Base-by-base conservation (phyloP, 2,797 vertebrate species). In the Harpagifer antarcticus region DNA sequence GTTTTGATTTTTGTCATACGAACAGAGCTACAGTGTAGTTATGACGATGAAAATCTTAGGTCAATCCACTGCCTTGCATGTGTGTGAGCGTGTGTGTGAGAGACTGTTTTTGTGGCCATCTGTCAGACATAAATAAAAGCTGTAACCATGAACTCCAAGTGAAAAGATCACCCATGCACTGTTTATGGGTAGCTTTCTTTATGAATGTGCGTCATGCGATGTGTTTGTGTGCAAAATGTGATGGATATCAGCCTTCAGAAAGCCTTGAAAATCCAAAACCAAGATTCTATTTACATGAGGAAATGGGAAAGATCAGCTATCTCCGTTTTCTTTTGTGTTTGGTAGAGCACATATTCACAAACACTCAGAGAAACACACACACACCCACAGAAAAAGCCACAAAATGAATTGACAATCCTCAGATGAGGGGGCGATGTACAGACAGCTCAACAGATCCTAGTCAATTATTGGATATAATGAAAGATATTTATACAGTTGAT, bases 391-490 rank as follows among this genome's bases (percentile, higher is more conserved):
- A 73, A 75, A 81, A 60, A 48, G 54, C 17, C 47, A 33, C 44
- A 8, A 67, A 72, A 78, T 69, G 17, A 81, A 86, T 50, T 70
- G 64, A 73, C 53, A 83, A 69, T 75, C 63, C 61, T 47, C 62
- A 71, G 73, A 78, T 82, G 76, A 78, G 55, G 63, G 56, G 56
- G 48, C 0, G 27, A 77, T 58, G 57, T 72, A 68, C 66, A 62
- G 47, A 42, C 52, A 76, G 80, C 70, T 84, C 71, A 31, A 71
- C 64, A 76, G 58, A 87, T 83, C 77, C 66, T 16, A 70, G 64
- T 83, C 77, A 86, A 88, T 88, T 88, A 89, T 88, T 68, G 78
- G 57, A 81, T 84, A 84, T 77, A 84, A 86, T 89, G 82, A 87
- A 81, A 90, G 89, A 84, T 82, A 80, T 77, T 83, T 74, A 85